Conservation (phyloP, 2,113 vertebrate species). For the Morone chrysops region DNA sequence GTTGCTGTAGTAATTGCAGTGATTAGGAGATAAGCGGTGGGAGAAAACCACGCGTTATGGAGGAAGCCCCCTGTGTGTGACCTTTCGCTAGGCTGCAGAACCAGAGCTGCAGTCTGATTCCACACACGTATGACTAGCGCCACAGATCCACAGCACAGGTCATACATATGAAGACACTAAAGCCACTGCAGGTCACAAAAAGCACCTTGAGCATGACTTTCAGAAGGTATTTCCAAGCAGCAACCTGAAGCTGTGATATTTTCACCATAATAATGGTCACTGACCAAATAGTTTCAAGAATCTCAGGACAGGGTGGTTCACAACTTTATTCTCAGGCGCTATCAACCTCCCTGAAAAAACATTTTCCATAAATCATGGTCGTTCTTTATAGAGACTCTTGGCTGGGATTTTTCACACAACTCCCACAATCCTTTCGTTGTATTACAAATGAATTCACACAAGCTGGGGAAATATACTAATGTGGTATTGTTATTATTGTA, state of each 20-base stretch:
- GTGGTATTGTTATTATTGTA: neutral
- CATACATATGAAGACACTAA: constrained; percentile 37
- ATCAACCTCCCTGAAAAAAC: constrained; percentile 20
- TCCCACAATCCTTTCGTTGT: constrained; percentile 44
- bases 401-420: constrained; percentile 52
- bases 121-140: constrained; percentile 51
- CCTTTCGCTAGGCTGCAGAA: constrained; percentile 64
- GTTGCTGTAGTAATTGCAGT: constrained; percentile 76
- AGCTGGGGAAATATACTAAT: constrained; percentile 6
- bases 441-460: constrained; percentile 46
- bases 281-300: constrained; percentile 42
- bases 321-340: constrained; percentile 38
- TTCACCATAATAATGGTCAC: constrained; percentile 16
- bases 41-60: constrained; percentile 51
- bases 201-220: constrained; percentile 50
- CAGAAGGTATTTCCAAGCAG: constrained; percentile 29
- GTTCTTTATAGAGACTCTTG: constrained; percentile 30
- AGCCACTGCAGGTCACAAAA: constrained; percentile 23
- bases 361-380: constrained; percentile 50
- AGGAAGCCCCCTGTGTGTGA: constrained; percentile 63
- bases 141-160: constrained; percentile 46
- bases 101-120: constrained; percentile 42
- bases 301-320: constrained; percentile 42
- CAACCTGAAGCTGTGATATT: constrained; percentile 30
- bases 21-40: constrained; percentile 78